Conservation (phyloP, 2,797 vertebrate genomes). For the Melopsittacus undulatus region DNA sequence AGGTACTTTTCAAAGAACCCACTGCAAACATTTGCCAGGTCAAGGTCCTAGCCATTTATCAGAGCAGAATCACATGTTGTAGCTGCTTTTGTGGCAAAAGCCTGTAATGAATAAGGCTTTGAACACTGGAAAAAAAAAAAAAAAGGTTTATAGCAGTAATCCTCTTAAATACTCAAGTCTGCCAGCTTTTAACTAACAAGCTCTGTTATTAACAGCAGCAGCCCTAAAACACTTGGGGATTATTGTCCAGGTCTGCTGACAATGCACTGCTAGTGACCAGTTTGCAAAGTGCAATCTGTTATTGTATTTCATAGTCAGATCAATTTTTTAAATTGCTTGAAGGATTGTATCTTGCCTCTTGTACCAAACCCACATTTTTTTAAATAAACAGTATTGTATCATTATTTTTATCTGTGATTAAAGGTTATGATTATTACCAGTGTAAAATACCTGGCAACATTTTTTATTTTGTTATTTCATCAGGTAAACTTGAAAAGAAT, state of each 20-base stretch:
- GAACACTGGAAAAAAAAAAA: conserved; percentile 61
- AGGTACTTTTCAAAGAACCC: background rate
- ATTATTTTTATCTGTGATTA: conserved; percentile 75
- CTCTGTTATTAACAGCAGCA: conserved; percentile 71
- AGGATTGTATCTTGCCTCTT: conserved; percentile 51
- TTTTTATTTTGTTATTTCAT: conserved; percentile 75
- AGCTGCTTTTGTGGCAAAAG: conserved; percentile 58
- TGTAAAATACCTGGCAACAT: conserved; percentile 75
- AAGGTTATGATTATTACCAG: conserved; percentile 74
- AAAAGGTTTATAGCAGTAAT: conserved; percentile 77
- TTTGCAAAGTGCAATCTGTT: conserved; percentile 74
- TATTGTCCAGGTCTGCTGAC: conserved; percentile 75
- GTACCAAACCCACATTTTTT: background rate
- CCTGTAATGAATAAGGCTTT: conserved; percentile 61
- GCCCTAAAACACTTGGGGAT: conserved; percentile 69
- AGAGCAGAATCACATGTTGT: conserved; percentile 25
- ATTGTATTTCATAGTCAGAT: conserved; percentile 72
- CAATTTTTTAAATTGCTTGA: conserved; percentile 72
- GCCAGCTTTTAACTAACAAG: conserved; percentile 79
- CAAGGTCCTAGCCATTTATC: conserved; percentile 4
- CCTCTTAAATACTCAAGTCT: conserved; percentile 77
- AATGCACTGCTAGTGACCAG: conserved; percentile 73
- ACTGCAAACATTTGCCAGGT: background rate
- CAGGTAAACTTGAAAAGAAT: conserved; percentile 79
- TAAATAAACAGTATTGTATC: conserved; percentile 46